phyloP scores from a whole-genome alignment of 2,113 vertebrate genomes.

The Prunella himalayana region DNA sequence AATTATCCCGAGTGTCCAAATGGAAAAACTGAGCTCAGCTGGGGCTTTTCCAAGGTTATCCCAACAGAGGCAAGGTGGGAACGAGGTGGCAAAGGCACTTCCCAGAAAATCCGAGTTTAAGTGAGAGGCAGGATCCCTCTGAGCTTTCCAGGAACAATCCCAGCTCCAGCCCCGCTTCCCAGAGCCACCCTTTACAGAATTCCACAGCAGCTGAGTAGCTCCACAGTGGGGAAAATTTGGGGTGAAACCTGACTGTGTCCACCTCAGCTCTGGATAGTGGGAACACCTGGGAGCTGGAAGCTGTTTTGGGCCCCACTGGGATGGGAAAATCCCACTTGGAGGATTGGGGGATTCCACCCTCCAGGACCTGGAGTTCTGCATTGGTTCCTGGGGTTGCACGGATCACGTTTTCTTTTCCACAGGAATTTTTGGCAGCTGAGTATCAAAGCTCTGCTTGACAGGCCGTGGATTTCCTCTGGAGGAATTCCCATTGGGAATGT shows the following conservation, averaged over 20 bases:
- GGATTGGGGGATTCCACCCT: neutral
- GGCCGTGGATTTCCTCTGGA: neutral
- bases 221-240: neutral
- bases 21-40: neutral
- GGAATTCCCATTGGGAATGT: neutral
- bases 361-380: neutral
- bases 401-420: rapidly evolving
- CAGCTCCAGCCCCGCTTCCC: neutral
- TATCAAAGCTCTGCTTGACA: neutral
- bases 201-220: neutral
- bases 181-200: neutral
- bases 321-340: neutral
- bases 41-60: neutral
- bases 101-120: neutral
- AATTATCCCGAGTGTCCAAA: neutral
- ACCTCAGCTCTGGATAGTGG: neutral
- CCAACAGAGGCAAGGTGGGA: neutral
- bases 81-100: neutral
- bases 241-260: neutral
- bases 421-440: neutral
- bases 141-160: neutral
- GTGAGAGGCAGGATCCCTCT: neutral
- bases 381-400: rapidly evolving
- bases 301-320: neutral
- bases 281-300: neutral